Conservation (phyloP, 2,113 vertebrate genomes). For the Heterocephalus glaber region DNA sequence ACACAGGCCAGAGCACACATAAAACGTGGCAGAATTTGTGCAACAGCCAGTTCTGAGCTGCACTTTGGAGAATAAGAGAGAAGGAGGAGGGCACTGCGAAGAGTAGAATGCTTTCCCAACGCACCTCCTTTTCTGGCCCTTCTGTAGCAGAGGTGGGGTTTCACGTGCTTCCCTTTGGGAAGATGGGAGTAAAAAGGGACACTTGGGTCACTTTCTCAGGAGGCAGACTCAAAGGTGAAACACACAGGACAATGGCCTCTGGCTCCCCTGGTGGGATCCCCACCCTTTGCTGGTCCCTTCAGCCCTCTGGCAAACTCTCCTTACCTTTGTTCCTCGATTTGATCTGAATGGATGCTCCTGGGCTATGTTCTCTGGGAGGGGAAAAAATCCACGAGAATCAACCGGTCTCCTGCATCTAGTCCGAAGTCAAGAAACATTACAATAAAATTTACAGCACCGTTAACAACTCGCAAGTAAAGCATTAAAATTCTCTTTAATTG, state of each 20-base stretch:
- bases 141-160: neutral
- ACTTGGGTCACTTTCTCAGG: conserved; percentile 43
- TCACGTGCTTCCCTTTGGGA: neutral
- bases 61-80: neutral
- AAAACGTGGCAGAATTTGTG: conserved; percentile 12
- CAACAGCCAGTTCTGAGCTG: neutral
- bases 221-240: conserved; percentile 62
- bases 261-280: conserved; percentile 1
- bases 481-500: conserved; percentile 87
- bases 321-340: conserved; percentile 76
- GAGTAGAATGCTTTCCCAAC: neutral
- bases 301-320: neutral
- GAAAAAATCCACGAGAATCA: conserved; percentile 74
- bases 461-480: conserved; percentile 85
- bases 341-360: conserved; percentile 78
- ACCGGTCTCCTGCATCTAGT: conserved; percentile 71
- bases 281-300: conserved; percentile 6
- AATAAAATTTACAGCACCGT: conserved; percentile 85
- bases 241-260: conserved; percentile 64
- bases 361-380: conserved; percentile 67
- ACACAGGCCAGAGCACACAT: neutral
- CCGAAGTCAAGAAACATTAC: conserved; percentile 75
- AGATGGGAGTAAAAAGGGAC: neutral
- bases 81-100: neutral
- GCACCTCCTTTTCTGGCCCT: neutral